These are phyloP conservation scores for Pangasianodon gigas DNA, from an alignment of 2,113 vertebrate species.

Conservation along the genomic window DNA sequence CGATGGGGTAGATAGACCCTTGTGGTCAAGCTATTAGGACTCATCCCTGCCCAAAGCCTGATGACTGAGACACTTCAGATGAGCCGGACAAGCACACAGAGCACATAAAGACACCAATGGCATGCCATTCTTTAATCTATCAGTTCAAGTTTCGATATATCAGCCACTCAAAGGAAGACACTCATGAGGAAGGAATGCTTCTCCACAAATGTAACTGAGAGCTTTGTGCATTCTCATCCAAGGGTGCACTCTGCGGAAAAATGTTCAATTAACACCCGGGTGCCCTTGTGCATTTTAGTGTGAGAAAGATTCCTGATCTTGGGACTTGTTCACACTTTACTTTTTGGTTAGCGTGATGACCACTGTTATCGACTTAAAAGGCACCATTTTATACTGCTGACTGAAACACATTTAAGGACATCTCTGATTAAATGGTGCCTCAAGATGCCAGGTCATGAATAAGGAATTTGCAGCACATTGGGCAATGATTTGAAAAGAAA, in stretches of 20 bases:
- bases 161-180: conserved; percentile 70
- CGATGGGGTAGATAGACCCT: conserved; percentile 77
- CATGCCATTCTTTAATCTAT: conserved; percentile 76
- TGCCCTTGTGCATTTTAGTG: conserved; percentile 65
- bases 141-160: conserved; percentile 82
- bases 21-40: conserved; percentile 80
- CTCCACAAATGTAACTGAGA: conserved; percentile 68
- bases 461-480: conserved; percentile 61
- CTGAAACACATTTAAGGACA: conserved; percentile 63
- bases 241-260: conserved; percentile 72
- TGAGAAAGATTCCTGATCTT: conserved; percentile 56
- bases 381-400: conserved; percentile 58
- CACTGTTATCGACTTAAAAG: conserved; percentile 63
- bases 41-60: conserved; percentile 72
- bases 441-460: conserved; percentile 66
- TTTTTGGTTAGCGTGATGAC: conserved; percentile 56
- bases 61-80: conserved; percentile 78
- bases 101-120: conserved; percentile 71
- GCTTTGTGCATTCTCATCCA: conserved; percentile 67
- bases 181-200: conserved; percentile 63
- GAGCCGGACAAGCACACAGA: conserved; percentile 66
- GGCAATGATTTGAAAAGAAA: conserved; percentile 58
- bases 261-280: conserved; percentile 77
- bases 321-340: conserved; percentile 57
- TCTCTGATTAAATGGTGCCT: conserved; percentile 60